Conservation (phyloP, 2,888 invertebrate species). For the Tholera decimalis region DNA sequence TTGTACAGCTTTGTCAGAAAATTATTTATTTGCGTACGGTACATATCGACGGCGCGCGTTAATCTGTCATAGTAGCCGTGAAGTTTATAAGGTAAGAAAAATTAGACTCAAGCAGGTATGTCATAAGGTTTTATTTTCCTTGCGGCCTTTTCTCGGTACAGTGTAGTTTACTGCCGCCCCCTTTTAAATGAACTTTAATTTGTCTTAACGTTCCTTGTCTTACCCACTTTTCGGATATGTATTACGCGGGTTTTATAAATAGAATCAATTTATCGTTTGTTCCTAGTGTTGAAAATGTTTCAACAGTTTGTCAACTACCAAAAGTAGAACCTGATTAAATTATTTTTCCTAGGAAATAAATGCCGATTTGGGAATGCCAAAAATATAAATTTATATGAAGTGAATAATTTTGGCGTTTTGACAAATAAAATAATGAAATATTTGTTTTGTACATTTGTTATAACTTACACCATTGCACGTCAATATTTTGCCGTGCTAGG, state of each 20-base stretch:
- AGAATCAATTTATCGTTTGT: slow-evolving; percentile 35
- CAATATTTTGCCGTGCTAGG: too few species aligned
- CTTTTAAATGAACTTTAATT: slow-evolving; percentile 64
- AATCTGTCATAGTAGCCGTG: slow-evolving; percentile 61
- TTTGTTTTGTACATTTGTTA: too few species aligned
- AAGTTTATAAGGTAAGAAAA: slow-evolving; percentile 25
- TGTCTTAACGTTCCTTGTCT: slow-evolving; percentile 48
- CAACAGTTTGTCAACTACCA: slow-evolving; percentile 19
- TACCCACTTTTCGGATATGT: slow-evolving; percentile 36
- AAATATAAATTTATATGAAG: background rate
- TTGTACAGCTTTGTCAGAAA: slow-evolving; percentile 74
- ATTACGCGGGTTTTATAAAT: slow-evolving; percentile 40
- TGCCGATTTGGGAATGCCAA: background rate
- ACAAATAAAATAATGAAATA: too few species aligned
- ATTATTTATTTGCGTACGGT: slow-evolving; percentile 72
- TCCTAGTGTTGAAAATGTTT: slow-evolving; percentile 10
- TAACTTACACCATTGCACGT: too few species aligned
- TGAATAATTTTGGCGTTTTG: background rate
- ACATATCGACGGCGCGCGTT: slow-evolving; percentile 60
- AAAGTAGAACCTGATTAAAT: slow-evolving; percentile 26
- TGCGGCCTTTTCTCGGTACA: background rate
- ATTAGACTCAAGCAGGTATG: slow-evolving; percentile 18
- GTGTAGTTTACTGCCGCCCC: slow-evolving; percentile 39
- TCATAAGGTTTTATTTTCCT: slow-evolving; percentile 35
- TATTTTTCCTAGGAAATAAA: background rate